These are phyloP conservation scores for Limnephilus lunatus DNA, from an alignment of 2,888 invertebrate genomes.

Conservation along the genomic window DNA sequence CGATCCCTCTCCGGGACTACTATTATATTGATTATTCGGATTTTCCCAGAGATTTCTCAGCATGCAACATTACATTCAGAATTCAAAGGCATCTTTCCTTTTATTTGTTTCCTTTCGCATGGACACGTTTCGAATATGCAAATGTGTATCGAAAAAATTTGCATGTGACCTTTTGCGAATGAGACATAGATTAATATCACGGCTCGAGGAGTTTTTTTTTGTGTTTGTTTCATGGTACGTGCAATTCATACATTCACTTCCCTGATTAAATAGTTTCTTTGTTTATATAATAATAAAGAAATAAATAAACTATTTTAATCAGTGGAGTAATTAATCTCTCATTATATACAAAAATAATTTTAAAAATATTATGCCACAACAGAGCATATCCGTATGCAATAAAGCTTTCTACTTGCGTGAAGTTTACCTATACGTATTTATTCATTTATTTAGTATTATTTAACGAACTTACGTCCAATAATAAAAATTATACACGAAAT, in stretches of 20 bases:
- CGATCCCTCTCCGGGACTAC: too few species aligned
- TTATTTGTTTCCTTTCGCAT: not conserved
- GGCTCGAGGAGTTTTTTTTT: not conserved
- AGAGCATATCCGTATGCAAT: too few species aligned
- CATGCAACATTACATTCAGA: not conserved
- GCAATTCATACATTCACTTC: not conserved
- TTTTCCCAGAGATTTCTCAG: not conserved
- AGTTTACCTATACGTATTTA: too few species aligned
- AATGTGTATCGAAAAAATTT: not conserved
- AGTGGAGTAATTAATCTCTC: too few species aligned
- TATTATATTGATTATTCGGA: not conserved
- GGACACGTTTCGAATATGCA: not conserved
- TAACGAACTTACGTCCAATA: too few species aligned
- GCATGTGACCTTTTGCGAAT: not conserved
- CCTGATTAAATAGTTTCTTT: not conserved
- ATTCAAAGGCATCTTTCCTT: not conserved
- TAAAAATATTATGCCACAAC: too few species aligned
- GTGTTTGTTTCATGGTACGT: not conserved
- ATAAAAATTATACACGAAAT: too few species aligned
- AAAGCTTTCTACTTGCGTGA: too few species aligned
- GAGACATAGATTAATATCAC: not conserved
- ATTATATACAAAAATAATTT: too few species aligned
- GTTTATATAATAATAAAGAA: not conserved
- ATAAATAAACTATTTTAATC: too few species aligned
- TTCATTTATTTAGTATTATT: too few species aligned